Base-by-base conservation (phyloP, 2,888 invertebrate species). In the Anorthoa munda region DNA sequence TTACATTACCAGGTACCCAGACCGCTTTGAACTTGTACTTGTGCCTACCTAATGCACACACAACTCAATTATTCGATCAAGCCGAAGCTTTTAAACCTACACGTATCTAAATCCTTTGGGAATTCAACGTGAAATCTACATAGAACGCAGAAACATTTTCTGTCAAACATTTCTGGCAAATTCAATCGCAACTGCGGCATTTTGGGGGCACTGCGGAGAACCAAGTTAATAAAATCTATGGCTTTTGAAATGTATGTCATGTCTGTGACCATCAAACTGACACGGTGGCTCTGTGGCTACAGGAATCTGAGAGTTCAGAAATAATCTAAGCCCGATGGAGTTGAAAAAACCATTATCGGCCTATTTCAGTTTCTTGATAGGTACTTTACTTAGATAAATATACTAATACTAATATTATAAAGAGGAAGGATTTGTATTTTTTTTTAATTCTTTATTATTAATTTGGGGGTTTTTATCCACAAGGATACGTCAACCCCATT, bases 131-230 rank as follows among this genome's bases (percentile, higher is more conserved):
- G 4, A 45, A 59, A 53, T 26, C 21, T 0, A 61, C 21, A 51
- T 9, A 45, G 5, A 69, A n/a, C 31, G n/a, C 12, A 23, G 13
- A 66, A 60, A 13, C 13, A 50, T 13, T 48, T 72, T 18, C 51
- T 17, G 15, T 61, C n/a, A 50, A 65, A 56, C 11, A 72, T 63
- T 56, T 39, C 23, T 72, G 59, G n/a, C 12, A 26, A 72, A 66
- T 71, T 68, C 26, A 51, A 74, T 74, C 3, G 1, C 26, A 69
- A 53, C 48, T 66, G 65, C 65, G 68, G 58, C 53, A 50, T 55
- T 79, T 21, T 26, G 17, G 53, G 56, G 65, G 64, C 31, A 59
- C 17, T 73, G 79, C 73, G 53, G 67, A 17, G 60, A 23, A 31
- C 26, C 48, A 13, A 13, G 4, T 21, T 17, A 13, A 4, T 21